Conservation (phyloP, 2,113 vertebrate species). For the Tinamus guttatus region DNA sequence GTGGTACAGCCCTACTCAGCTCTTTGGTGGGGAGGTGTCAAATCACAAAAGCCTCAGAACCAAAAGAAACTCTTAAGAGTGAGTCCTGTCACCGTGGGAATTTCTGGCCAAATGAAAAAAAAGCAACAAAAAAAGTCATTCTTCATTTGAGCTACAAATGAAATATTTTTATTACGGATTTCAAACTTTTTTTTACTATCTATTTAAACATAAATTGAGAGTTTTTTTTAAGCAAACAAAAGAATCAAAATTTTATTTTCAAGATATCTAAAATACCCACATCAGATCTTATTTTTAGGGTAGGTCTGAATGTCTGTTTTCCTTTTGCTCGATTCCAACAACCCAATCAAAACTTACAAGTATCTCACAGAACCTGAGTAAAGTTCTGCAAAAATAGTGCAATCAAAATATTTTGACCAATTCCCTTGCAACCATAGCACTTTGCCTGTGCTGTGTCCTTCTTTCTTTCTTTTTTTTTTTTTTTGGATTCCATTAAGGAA, state of each 20-base stretch:
- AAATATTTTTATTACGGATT: not conserved
- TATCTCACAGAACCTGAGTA: not conserved
- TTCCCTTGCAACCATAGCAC: not conserved
- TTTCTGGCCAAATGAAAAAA: not conserved
- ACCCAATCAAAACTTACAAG: not conserved
- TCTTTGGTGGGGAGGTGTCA: not conserved
- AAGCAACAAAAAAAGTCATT: not conserved
- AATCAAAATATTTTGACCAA: not conserved
- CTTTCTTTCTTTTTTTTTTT: too few species aligned
- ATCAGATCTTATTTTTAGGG: not conserved
- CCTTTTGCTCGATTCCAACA: not conserved
- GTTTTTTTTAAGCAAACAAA: not conserved
- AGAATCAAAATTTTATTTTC: not conserved
- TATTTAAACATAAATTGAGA: not conserved
- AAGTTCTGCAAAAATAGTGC: not conserved
- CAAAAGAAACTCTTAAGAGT: not conserved
- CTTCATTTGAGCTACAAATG: not conserved
- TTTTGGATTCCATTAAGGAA: not conserved
- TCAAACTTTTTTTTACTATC: not conserved
- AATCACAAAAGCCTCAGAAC: not conserved
- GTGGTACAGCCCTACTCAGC: not conserved
- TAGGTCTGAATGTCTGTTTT: not conserved
- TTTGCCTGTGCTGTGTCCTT: not conserved
- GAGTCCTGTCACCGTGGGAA: not conserved
- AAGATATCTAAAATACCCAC: not conserved